A percentile compares a stretch with the other conserved stretches of the same genome.
These are phyloP conservation scores for Hephaestus fuliginosus DNA, from an alignment of 2,797 vertebrate species.

Conservation along the genomic window DNA sequence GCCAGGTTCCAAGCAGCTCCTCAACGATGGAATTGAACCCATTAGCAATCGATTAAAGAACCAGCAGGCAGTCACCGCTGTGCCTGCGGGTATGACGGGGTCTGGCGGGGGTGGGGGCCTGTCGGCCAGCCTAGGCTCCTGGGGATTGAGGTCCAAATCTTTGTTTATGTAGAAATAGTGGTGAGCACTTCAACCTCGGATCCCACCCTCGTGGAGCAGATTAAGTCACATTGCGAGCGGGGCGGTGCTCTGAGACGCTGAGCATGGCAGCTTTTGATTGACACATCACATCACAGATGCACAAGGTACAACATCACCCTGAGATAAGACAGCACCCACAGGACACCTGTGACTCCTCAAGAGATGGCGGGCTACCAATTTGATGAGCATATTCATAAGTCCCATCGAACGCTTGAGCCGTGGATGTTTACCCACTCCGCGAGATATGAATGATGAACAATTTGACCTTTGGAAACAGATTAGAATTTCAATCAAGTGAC, in stretches of 20 bases:
- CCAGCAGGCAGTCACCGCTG: conserved; percentile 85
- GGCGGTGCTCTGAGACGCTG: conserved; percentile 22
- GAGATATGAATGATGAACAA: conserved; percentile 86
- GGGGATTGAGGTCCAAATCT: conserved; percentile 76
- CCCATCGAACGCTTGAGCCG: conserved; percentile 59
- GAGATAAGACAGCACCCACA: conserved; percentile 49
- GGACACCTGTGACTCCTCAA: conserved; percentile 68
- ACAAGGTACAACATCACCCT: conserved; percentile 35
- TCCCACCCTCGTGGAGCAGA: conserved; percentile 65
- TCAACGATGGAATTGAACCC: conserved; percentile 87
- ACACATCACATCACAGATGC: conserved; percentile 52
- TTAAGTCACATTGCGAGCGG: conserved; percentile 53
- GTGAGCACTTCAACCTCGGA: conserved; percentile 67
- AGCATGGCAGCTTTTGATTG: conserved; percentile 58
- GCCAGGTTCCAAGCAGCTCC: conserved; percentile 86
- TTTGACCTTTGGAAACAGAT: conserved; percentile 85
- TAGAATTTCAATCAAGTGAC: conserved; percentile 84
- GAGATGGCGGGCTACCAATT: conserved; percentile 54
- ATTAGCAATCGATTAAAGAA: conserved; percentile 91
- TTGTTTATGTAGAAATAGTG: conserved; percentile 82
- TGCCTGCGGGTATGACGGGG: conserved; percentile 63
- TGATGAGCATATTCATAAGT: conserved; percentile 78
- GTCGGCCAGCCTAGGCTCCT: conserved; percentile 57
- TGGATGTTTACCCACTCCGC: conserved; percentile 76
- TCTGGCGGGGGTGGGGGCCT: conserved; percentile 40